Percentiles rank a stretch among this genome's conserved stretches.
These are phyloP conservation scores for Vulpes lagopus DNA, from an alignment of 2,113 vertebrate species.

Conservation along the genomic window DNA sequence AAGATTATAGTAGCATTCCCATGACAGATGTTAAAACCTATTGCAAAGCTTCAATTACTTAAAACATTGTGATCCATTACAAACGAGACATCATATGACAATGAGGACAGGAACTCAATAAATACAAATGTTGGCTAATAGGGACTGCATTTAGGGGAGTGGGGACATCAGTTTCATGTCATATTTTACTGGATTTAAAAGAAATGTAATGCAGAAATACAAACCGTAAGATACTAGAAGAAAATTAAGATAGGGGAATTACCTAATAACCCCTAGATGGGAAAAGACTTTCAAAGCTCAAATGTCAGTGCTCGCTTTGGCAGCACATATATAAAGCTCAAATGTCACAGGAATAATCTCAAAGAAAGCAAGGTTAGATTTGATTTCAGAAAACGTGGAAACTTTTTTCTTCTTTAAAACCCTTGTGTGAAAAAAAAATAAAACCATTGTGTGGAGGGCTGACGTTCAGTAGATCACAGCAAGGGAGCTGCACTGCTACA, in stretches of 20 bases:
- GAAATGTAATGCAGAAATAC: constrained; percentile 13
- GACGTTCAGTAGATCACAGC: background rate
- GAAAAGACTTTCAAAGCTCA: constrained; percentile 24
- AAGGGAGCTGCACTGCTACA: background rate
- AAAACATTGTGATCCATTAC: background rate
- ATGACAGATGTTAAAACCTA: constrained; percentile 36
- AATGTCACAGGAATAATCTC: constrained; percentile 45
- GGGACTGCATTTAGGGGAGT: background rate
- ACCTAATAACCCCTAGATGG: background rate
- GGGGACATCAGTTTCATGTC: background rate
- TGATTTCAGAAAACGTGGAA: constrained; percentile 37
- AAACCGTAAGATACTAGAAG: constrained; percentile 29
- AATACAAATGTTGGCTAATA: background rate
- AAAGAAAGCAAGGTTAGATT: constrained; percentile 43
- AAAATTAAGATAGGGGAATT: constrained; percentile 46
- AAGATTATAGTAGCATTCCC: background rate
- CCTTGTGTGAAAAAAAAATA: background rate
- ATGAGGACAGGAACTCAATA: constrained; percentile 7
- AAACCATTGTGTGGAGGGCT: background rate
- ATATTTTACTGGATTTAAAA: constrained; percentile 45
- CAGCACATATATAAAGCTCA: background rate
- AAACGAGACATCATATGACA: constrained; percentile 30
- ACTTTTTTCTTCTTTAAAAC: background rate
- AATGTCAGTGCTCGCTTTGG: background rate
- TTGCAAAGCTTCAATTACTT: constrained; percentile 30